Conservation (phyloP, 2,113 vertebrate genomes). For the Fregata magnificens region DNA sequence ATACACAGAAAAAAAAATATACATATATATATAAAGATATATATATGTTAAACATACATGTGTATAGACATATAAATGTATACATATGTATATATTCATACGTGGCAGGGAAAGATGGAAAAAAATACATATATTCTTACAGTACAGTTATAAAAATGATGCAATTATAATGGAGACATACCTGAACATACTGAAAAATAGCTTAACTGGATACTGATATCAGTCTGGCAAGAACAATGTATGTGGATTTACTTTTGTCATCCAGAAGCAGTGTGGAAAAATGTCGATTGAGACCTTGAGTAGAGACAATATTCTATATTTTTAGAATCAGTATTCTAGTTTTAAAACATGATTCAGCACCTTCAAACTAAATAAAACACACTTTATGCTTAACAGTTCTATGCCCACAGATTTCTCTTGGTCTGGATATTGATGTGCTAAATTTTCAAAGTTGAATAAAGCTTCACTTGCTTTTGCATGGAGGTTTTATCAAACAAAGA, state of each 20-base stretch:
- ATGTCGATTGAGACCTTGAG: not conserved
- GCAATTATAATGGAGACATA: not conserved
- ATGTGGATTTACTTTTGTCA: not conserved
- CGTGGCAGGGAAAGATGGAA: not conserved
- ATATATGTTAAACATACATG: not conserved
- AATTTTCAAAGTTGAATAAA: not conserved
- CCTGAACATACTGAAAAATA: not conserved
- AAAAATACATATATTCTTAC: not conserved
- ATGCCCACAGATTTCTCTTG: not conserved
- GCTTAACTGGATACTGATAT: not conserved
- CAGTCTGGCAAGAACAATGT: not conserved
- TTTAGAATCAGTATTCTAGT: not conserved
- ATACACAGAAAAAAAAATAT: not conserved
- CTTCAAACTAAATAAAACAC: not conserved
- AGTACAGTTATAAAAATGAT: not conserved
- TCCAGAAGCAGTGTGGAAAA: not conserved
- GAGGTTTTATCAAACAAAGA: not conserved
- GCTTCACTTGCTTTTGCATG: not conserved
- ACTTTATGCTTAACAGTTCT: not conserved
- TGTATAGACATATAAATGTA: not conserved
- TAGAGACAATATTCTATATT: not conserved
- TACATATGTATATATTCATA: not conserved
- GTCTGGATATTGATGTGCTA: not conserved
- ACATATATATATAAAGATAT: not conserved
- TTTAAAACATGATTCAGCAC: not conserved